A percentile compares a stretch with the other conserved stretches of the same genome.
phyloP scores from a whole-genome alignment of 2,797 vertebrate species.

The Chloroceryle inda region DNA sequence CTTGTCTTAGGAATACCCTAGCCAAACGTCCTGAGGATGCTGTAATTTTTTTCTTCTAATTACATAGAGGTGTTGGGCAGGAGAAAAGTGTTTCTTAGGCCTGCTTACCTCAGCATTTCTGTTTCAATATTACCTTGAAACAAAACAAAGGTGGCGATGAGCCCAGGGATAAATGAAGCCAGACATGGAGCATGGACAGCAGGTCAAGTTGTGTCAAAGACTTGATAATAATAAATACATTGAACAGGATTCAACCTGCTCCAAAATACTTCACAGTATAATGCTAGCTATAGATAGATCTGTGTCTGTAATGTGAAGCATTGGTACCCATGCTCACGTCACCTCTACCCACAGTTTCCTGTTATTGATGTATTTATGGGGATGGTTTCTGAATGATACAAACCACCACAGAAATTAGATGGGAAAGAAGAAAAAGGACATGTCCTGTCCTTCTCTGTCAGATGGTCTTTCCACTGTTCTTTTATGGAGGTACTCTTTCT shows the following conservation, averaged over 20 bases:
- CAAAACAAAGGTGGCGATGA: slow-evolving; percentile 29
- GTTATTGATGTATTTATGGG: background rate
- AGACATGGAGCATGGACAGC: background rate
- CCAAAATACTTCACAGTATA: background rate
- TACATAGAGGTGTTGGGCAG: background rate
- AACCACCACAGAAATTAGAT: background rate
- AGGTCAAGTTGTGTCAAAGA: background rate
- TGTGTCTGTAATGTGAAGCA: background rate
- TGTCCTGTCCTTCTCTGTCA: background rate
- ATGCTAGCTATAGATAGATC: rapidly evolving
- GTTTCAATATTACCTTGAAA: slow-evolving; percentile 17
- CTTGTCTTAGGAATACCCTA: background rate
- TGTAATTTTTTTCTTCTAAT: background rate
- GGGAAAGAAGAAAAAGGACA: background rate
- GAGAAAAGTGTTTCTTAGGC: background rate
- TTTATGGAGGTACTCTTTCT: background rate
- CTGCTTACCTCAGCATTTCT: background rate
- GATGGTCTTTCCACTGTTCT: background rate
- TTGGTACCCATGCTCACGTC: background rate
- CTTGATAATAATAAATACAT: background rate
- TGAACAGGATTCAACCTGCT: background rate
- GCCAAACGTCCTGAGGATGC: background rate
- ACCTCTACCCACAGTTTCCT: slow-evolving; percentile 4
- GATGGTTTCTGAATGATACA: background rate
- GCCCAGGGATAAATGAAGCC: background rate